Percentiles rank a stretch among this genome's conserved stretches.
Evolutionary conservation across 2,888 invertebrate genomes (phyloP).

Genomic region (Campopleginae sp.): DNA sequence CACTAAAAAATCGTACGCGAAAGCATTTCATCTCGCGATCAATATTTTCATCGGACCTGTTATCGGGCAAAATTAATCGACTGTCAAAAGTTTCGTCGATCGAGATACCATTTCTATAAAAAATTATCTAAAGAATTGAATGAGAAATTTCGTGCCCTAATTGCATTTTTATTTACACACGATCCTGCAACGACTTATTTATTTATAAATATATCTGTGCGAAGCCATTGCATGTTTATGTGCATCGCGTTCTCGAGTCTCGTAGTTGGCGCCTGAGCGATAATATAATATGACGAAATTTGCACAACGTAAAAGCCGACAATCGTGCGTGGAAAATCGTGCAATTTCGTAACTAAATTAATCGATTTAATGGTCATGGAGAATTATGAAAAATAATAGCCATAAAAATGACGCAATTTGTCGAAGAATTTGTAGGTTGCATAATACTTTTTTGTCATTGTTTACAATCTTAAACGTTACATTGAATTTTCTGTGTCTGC

Average conservation of each 20-base stretch:
- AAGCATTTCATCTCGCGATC: not conserved
- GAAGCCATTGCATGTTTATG: not conserved
- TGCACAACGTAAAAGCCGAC: constrained; percentile 6
- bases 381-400: constrained; percentile 40
- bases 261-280: constrained; percentile 36
- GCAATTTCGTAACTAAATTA: constrained; percentile 42
- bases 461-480: not conserved
- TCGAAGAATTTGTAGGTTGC: constrained; percentile 15
- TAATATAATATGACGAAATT: constrained; percentile 55
- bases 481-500: constrained; percentile 1
- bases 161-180: constrained; percentile 4
- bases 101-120: not conserved
- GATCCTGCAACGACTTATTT: not conserved
- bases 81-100: not conserved
- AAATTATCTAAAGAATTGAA: not conserved
- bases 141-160: not conserved
- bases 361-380: constrained; percentile 16
- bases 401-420: constrained; percentile 35
- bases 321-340: constrained; percentile 54
- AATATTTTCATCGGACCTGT: not conserved
- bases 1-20: constrained; percentile 1
- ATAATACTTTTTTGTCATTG: constrained; percentile 8
- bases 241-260: constrained; percentile 6
- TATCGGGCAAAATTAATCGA: not conserved
- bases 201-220: not conserved